Evolutionary conservation across 2,113 vertebrate genomes (phyloP).

Genomic region (Rousettus leschenaultii): DNA sequence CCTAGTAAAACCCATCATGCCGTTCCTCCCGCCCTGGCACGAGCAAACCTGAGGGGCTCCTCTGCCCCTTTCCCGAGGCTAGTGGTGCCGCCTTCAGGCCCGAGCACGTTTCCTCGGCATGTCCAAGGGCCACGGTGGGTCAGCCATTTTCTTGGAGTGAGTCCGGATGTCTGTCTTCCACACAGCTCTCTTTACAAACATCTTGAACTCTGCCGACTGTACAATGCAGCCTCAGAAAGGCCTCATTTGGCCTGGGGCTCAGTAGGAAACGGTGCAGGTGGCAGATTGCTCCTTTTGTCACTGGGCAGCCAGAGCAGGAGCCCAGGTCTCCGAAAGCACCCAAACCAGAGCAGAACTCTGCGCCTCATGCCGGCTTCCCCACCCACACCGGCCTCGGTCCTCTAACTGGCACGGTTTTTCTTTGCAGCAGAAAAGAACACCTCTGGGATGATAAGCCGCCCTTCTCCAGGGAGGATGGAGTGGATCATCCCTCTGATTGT

Average conservation of each 20-base stretch:
- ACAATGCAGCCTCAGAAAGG: not conserved
- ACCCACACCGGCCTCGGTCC: not conserved
- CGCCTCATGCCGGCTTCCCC: rapidly evolving
- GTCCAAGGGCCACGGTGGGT: not conserved
- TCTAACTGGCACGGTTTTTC: constrained; percentile 50
- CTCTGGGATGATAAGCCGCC: constrained; percentile 88
- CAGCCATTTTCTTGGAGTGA: rapidly evolving
- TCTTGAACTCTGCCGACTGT: not conserved
- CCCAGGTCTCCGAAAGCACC: not conserved
- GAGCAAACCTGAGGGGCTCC: no score
- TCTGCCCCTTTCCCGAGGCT: not conserved
- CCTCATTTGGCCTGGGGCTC: rapidly evolving
- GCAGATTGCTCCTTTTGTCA: not conserved
- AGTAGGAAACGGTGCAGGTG: rapidly evolving
- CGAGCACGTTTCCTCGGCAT: rapidly evolving
- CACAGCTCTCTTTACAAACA: not conserved
- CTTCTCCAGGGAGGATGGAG: constrained; percentile 91
- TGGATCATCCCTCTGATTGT: constrained; percentile 98
- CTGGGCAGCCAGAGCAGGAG: rapidly evolving
- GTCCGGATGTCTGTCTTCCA: not conserved
- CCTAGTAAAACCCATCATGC: not conserved
- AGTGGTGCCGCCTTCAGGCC: not conserved
- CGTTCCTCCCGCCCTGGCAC: not conserved
- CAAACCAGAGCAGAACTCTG: not conserved
- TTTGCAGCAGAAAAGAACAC: constrained; percentile 85